A percentile compares a stretch with the other conserved stretches of the same genome.
These are phyloP conservation scores for Cnemophilus loriae DNA, from an alignment of 2,113 vertebrate genomes.

Conservation along the genomic window DNA sequence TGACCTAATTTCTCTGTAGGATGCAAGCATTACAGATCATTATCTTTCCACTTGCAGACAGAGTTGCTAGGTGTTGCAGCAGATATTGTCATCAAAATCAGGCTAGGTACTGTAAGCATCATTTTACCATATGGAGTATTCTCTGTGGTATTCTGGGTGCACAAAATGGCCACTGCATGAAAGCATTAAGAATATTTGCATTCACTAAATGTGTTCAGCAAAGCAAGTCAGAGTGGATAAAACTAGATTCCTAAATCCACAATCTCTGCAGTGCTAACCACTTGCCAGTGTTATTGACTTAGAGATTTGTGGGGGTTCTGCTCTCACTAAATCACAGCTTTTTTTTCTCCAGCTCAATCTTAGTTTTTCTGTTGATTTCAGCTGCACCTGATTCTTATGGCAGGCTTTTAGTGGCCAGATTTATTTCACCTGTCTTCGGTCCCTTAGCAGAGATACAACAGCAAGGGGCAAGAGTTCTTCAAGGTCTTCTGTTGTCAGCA, in stretches of 20 bases:
- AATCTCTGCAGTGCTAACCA: not conserved
- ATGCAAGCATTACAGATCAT: not conserved
- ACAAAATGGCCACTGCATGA: not conserved
- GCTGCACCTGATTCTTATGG: not conserved
- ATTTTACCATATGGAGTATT: not conserved
- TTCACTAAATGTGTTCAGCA: not conserved
- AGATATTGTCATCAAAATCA: conserved; percentile 72
- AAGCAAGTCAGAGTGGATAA: not conserved
- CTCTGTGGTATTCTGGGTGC: not conserved
- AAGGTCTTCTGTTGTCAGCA: not conserved
- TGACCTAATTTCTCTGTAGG: not conserved
- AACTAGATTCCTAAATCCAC: not conserved
- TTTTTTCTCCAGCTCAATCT: not conserved
- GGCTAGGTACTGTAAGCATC: conserved; percentile 72
- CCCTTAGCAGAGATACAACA: not conserved
- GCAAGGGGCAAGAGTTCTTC: not conserved
- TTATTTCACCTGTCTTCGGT: not conserved
- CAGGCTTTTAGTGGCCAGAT: not conserved
- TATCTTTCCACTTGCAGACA: conserved; percentile 61
- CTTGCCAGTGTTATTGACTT: not conserved
- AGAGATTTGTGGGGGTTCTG: not conserved
- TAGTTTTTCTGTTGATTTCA: not conserved
- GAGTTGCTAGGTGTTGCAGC: conserved; percentile 75
- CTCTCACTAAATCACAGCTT: not conserved
- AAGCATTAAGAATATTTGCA: not conserved